Evolutionary conservation across 2,888 invertebrate species (phyloP).

Genomic region (Plagodis pulveraria): DNA sequence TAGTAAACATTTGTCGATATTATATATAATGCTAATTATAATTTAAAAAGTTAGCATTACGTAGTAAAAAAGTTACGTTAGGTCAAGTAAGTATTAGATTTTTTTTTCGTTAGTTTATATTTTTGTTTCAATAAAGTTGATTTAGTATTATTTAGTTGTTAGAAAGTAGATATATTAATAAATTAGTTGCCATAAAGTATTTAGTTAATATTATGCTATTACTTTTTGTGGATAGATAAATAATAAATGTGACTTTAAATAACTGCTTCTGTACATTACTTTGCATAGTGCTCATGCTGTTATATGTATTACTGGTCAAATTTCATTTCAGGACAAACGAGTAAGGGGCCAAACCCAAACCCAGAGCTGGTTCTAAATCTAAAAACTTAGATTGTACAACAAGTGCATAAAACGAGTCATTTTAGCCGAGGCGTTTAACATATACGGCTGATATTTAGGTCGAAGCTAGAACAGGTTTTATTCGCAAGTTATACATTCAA

Average conservation of each 20-base stretch:
- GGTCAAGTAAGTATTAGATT: not conserved
- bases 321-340: too few species aligned
- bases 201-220: constrained; percentile 10
- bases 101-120: constrained; percentile 9
- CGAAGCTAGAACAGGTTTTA: too few species aligned
- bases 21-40: constrained; percentile 53
- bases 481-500: too few species aligned
- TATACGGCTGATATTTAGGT: too few species aligned
- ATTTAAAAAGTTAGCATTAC: constrained; percentile 41
- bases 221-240: constrained; percentile 35
- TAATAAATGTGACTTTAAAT: constrained; percentile 83
- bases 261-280: constrained; percentile 36
- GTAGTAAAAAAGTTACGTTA: constrained; percentile 21
- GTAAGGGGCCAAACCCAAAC: too few species aligned
- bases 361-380: too few species aligned
- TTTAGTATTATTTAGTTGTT: constrained; percentile 10
- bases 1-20: constrained; percentile 61
- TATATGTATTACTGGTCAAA: too few species aligned
- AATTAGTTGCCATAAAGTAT: not conserved
- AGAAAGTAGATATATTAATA: not conserved
- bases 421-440: too few species aligned
- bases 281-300: constrained; percentile 1
- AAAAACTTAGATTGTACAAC: too few species aligned
- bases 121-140: constrained; percentile 5
- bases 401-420: too few species aligned